These are phyloP conservation scores for Poecilia picta DNA, from an alignment of 2,797 vertebrate genomes.

Conservation along the genomic window DNA sequence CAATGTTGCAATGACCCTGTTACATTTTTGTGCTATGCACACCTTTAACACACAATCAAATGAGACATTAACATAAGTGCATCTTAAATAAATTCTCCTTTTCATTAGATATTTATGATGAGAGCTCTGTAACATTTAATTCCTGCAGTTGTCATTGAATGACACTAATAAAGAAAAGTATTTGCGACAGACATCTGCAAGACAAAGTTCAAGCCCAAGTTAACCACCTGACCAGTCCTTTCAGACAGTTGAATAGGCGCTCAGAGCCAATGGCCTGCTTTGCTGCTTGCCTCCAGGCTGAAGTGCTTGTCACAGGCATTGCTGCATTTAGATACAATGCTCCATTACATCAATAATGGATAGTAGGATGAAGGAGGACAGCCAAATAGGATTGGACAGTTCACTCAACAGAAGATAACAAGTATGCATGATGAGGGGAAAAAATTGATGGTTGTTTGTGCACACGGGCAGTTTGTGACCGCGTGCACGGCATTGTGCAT, in stretches of 20 bases:
- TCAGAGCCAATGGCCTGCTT: conserved; percentile 59
- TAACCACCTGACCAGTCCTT: conserved; percentile 63
- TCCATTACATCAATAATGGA: conserved; percentile 81
- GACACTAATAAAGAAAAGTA: conserved; percentile 16
- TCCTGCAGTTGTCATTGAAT: conserved; percentile 2
- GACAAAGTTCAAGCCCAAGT: conserved; percentile 41
- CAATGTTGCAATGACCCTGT: neutral
- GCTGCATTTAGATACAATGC: conserved; percentile 78
- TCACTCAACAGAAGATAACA: conserved; percentile 75
- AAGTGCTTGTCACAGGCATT: conserved; percentile 69
- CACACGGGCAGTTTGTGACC: conserved; percentile 22
- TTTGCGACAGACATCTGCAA: conserved; percentile 48
- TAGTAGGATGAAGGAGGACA: conserved; percentile 62
- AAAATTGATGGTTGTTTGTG: conserved; percentile 24
- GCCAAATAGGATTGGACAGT: conserved; percentile 74
- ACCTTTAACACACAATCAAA: neutral
- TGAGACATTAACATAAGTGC: neutral
- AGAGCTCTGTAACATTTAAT: neutral
- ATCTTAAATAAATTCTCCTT: neutral
- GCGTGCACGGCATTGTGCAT: conserved; percentile 3
- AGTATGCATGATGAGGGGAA: conserved; percentile 48
- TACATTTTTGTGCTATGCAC: neutral
- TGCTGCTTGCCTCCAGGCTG: conserved; percentile 58
- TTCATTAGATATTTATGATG: neutral
- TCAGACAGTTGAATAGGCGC: conserved; percentile 44